These are phyloP conservation scores for Tachycineta bicolor DNA, from an alignment of 2,113 vertebrate species.

Conservation along the genomic window DNA sequence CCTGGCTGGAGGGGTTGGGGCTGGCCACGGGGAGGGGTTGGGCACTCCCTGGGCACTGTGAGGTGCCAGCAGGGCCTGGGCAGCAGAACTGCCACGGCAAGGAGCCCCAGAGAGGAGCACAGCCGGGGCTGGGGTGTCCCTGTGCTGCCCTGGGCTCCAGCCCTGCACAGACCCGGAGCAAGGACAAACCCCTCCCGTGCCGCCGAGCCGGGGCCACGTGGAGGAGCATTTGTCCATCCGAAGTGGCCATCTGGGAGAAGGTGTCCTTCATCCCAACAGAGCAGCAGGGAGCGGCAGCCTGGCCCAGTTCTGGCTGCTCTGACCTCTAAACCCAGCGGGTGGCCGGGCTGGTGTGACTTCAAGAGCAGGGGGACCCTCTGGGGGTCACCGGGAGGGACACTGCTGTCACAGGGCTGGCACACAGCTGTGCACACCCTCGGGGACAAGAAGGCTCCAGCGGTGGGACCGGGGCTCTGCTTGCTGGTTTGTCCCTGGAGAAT, in stretches of 20 bases:
- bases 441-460: accelerated
- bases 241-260: constrained; percentile 6
- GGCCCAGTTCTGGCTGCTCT: neutral
- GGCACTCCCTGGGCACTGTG: too few species aligned
- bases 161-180: accelerated
- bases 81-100: neutral
- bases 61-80: neutral
- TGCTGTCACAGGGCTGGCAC: neutral
- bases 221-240: neutral
- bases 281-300: neutral
- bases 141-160: accelerated
- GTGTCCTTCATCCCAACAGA: neutral
- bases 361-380: neutral
- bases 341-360: neutral
- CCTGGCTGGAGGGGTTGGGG: neutral
- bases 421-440: accelerated
- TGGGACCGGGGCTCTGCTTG: neutral
- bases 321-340: accelerated
- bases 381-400: neutral
- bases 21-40: accelerated
- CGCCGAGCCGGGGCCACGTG: neutral
- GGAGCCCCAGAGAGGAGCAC: accelerated
- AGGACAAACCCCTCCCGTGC: neutral
- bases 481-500: neutral
- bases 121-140: accelerated